phyloP scores from a whole-genome alignment of 2,888 invertebrate species.

The Amiota minor region DNA sequence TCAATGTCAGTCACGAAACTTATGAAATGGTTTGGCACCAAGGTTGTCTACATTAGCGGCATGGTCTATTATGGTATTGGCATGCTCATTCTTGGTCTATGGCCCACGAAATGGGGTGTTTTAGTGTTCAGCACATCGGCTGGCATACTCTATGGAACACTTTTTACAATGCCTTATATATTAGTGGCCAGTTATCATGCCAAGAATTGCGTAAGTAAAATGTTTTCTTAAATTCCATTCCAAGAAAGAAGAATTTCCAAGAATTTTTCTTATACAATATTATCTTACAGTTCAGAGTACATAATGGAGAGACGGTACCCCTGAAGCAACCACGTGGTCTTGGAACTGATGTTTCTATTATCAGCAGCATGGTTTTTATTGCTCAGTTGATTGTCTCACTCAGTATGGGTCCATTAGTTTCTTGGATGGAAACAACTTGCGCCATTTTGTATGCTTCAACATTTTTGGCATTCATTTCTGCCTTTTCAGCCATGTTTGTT shows the following conservation, averaged over 20 bases:
- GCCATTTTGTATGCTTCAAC: constrained; percentile 73
- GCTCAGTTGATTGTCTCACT: constrained; percentile 73
- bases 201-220: constrained; percentile 71
- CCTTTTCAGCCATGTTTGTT: constrained; percentile 72
- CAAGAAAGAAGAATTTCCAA: not conserved
- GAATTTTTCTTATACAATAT: constrained; percentile 18
- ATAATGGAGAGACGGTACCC: constrained; percentile 69
- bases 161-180: constrained; percentile 74
- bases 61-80: constrained; percentile 71
- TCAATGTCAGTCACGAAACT: constrained; percentile 71
- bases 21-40: constrained; percentile 69
- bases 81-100: constrained; percentile 72
- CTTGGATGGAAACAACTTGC: constrained; percentile 68
- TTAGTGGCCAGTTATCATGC: constrained; percentile 73
- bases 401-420: constrained; percentile 69
- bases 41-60: constrained; percentile 70
- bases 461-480: constrained; percentile 69
- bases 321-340: constrained; percentile 72
- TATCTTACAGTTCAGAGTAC: constrained; percentile 63
- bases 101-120: constrained; percentile 73
- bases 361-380: constrained; percentile 73
- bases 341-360: constrained; percentile 74
- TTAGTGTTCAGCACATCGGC: constrained; percentile 72
- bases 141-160: constrained; percentile 73
- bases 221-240: not conserved